Conservation (phyloP, 2,797 vertebrate genomes). For the Sebastes nivosus region DNA sequence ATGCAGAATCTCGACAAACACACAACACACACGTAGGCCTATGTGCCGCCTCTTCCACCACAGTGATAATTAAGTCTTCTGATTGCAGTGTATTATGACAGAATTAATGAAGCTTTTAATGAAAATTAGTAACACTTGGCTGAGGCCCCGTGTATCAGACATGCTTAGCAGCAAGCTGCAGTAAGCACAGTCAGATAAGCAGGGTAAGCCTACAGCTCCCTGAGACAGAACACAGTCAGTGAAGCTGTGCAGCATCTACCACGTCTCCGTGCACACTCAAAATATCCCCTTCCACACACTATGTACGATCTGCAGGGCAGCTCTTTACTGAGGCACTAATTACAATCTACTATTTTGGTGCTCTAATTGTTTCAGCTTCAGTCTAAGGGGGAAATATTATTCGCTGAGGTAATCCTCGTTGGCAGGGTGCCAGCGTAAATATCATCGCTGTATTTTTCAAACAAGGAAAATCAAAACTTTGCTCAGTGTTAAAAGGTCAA, state of each 20-base stretch:
- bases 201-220: constrained; percentile 48
- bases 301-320: constrained; percentile 35
- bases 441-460: constrained; percentile 28
- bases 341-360: constrained; percentile 52
- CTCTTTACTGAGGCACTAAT: constrained; percentile 44
- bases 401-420: constrained; percentile 20
- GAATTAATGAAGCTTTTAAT: constrained; percentile 85
- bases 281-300: constrained; percentile 29
- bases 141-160: constrained; percentile 58
- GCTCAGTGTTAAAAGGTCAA: constrained; percentile 37
- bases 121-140: constrained; percentile 81
- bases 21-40: neutral
- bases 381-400: constrained; percentile 30
- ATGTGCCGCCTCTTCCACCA: constrained; percentile 46
- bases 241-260: constrained; percentile 17
- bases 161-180: constrained; percentile 63
- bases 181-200: constrained; percentile 62
- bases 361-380: constrained; percentile 57
- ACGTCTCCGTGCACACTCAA: constrained; percentile 32
- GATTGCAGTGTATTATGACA: constrained; percentile 78
- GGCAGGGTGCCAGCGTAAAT: constrained; percentile 33
- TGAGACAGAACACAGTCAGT: constrained; percentile 33
- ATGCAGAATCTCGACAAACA: neutral
- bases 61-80: constrained; percentile 73
- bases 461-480: constrained; percentile 16